Percentiles rank a stretch among this genome's conserved stretches.
Conservation (phyloP, 1,140 invertebrate species). For the Lepidotrigona ventralis region DNA sequence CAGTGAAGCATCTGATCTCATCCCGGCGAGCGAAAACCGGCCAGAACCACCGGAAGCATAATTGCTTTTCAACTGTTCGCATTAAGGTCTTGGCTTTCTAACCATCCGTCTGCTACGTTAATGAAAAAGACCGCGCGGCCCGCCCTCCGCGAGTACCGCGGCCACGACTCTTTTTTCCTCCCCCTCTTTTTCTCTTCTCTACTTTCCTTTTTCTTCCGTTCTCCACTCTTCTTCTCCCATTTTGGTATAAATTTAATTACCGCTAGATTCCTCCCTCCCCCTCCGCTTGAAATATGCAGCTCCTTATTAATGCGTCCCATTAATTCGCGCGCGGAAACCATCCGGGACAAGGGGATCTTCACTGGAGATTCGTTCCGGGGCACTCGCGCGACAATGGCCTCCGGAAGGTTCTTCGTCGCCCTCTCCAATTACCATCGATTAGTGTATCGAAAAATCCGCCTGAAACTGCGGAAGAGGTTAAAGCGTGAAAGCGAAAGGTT, state of each 20-base stretch:
- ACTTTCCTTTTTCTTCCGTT: background rate
- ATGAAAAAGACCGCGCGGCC: constrained; percentile 47
- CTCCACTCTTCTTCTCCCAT: background rate
- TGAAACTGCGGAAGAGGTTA: background rate
- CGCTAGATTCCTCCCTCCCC: background rate
- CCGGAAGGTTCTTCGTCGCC: constrained; percentile 20
- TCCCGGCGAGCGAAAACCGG: background rate
- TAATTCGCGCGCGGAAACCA: constrained; percentile 37
- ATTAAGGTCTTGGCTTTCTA: constrained; percentile 7
- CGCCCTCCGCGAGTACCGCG: background rate
- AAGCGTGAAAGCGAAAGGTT: background rate
- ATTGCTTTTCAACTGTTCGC: constrained; percentile 23
- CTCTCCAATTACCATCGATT: background rate
- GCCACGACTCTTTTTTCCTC: constrained; percentile 11
- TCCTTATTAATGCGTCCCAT: constrained; percentile 54
- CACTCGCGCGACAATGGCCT: constrained; percentile 19
- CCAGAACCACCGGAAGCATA: background rate
- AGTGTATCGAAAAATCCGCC: background rate
- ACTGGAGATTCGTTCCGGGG: constrained; percentile 20
- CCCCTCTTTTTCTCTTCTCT: background rate
- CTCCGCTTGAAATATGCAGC: constrained; percentile 21
- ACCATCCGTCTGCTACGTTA: constrained; percentile 34
- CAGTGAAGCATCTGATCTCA: constrained; percentile 22
- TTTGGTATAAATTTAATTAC: constrained; percentile 58
- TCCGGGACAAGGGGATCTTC: constrained; percentile 25